phyloP scores from a whole-genome alignment of 2,888 invertebrate genomes.

The Nematopogon swammerdamellus region DNA sequence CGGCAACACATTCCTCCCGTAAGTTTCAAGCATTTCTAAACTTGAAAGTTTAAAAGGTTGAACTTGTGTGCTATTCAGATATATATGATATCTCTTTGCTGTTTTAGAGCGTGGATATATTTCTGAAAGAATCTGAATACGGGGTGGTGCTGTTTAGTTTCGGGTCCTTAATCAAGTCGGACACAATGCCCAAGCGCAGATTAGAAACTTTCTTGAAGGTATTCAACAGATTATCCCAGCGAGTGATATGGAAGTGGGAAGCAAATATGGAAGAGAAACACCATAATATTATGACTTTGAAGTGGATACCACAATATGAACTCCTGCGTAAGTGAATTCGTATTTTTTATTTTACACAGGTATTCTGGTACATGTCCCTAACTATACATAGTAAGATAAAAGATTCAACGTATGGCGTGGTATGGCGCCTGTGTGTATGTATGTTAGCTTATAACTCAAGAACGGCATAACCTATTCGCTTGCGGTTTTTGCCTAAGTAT shows the following conservation, averaged over 20 bases:
- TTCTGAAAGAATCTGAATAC: slow-evolving; percentile 62
- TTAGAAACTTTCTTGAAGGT: slow-evolving; percentile 59
- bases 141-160: slow-evolving; percentile 75
- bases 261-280: slow-evolving; percentile 40
- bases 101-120: slow-evolving; percentile 59
- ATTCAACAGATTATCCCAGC: slow-evolving; percentile 61
- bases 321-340: slow-evolving; percentile 59
- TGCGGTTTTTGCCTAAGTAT: too few species aligned
- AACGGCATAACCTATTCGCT: too few species aligned
- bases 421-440: too few species aligned
- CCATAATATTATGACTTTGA: slow-evolving; percentile 54
- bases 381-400: too few species aligned
- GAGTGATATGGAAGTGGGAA: slow-evolving; percentile 80
- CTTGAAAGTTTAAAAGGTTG: neutral
- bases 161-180: slow-evolving; percentile 72
- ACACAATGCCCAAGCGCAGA: slow-evolving; percentile 62
- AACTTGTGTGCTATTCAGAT: neutral
- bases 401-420: too few species aligned
- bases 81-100: slow-evolving; percentile 10
- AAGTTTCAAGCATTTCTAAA: slow-evolving; percentile 15
- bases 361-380: too few species aligned
- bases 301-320: slow-evolving; percentile 73
- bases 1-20: slow-evolving; percentile 41
- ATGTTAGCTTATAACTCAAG: too few species aligned
- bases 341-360: too few species aligned